phyloP scores from a whole-genome alignment of 2,797 vertebrate species.

The Xenops minutus region DNA sequence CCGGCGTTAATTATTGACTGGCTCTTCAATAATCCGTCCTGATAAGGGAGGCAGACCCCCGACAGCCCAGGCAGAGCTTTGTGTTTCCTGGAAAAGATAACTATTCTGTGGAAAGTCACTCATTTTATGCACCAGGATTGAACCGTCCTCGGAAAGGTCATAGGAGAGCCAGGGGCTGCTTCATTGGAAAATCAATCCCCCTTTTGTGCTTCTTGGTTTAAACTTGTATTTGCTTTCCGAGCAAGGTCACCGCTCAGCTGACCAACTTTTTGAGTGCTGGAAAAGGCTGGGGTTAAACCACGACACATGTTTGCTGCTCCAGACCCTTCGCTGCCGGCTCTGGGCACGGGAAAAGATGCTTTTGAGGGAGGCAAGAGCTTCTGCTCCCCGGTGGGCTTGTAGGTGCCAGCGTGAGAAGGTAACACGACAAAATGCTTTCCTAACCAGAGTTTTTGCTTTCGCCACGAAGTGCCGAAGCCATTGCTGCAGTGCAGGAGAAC shows the following conservation, averaged over 20 bases:
- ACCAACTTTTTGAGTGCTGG: conserved; percentile 62
- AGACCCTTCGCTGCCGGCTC: background rate
- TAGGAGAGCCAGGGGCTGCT: background rate
- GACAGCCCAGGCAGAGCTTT: background rate
- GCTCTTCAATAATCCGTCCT: background rate
- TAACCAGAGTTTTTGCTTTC: background rate
- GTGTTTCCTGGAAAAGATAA: background rate
- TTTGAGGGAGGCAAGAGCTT: conserved; percentile 15
- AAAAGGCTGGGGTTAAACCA: background rate
- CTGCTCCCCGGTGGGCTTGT: background rate
- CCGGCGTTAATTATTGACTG: conserved; percentile 5
- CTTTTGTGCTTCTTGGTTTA: conserved; percentile 17
- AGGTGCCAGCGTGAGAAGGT: conserved; percentile 28
- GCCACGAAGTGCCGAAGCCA: conserved; percentile 17
- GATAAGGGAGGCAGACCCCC: background rate
- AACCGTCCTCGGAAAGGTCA: conserved; percentile 7
- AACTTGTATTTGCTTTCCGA: conserved; percentile 67
- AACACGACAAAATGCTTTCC: background rate
- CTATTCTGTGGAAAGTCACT: background rate
- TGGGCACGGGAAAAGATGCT: conserved; percentile 38
- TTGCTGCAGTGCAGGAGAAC: conserved; percentile 76
- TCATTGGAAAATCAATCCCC: background rate
- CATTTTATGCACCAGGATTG: background rate
- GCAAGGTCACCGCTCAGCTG: conserved; percentile 78
- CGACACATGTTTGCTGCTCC: background rate